Conservation (phyloP, 2,797 vertebrate species). For the Siniperca obscura region DNA sequence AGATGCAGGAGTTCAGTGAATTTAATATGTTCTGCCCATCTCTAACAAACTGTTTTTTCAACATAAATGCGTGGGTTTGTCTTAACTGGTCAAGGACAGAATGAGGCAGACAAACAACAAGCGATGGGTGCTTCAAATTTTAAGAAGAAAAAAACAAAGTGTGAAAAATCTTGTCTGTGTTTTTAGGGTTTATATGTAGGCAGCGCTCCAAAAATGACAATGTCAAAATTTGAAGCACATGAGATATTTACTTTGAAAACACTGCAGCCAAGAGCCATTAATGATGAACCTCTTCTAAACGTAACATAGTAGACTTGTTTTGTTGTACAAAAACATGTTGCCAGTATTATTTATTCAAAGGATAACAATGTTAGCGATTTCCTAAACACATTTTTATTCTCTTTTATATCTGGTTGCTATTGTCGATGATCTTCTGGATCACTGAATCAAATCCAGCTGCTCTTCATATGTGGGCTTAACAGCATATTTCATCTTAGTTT, state of each 20-base stretch:
- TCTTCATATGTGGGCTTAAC: background rate
- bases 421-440: background rate
- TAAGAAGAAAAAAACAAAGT: background rate
- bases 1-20: background rate
- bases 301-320: background rate
- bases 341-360: background rate
- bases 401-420: background rate
- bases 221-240: background rate
- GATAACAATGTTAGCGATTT: background rate
- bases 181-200: background rate
- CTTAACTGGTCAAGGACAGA: background rate
- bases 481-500: background rate
- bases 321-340: background rate
- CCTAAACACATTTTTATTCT: background rate
- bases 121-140: background rate
- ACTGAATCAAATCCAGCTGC: too few relatives aligned
- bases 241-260: background rate
- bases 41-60: background rate
- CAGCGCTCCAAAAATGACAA: background rate
- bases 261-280: background rate
- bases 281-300: background rate
- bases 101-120: constrained; percentile 7
- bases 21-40: background rate
- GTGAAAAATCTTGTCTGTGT: background rate
- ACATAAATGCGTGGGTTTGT: background rate